phyloP scores from a whole-genome alignment of 2,888 invertebrate species.

The Hydrotaea cyrtoneurina region DNA sequence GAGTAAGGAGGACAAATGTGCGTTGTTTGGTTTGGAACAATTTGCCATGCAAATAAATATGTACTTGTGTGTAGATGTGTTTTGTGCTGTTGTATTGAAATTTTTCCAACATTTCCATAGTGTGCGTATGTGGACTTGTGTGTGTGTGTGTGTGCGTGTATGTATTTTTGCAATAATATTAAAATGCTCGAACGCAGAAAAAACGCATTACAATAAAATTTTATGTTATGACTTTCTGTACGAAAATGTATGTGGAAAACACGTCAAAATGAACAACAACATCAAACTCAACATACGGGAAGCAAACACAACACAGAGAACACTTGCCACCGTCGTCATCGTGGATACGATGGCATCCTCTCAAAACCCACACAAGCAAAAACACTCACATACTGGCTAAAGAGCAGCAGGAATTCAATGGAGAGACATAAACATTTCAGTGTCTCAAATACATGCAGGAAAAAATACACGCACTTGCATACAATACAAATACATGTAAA shows the following conservation, averaged over 20 bases:
- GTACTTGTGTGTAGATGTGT: background rate
- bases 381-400: background rate
- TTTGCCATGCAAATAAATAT: slow-evolving; percentile 13
- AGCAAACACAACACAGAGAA: background rate
- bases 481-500: slow-evolving; percentile 33
- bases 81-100: slow-evolving; percentile 38
- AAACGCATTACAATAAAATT: slow-evolving; percentile 79
- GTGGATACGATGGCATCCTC: background rate
- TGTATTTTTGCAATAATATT: slow-evolving; percentile 73
- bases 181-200: slow-evolving; percentile 78
- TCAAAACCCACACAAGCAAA: background rate
- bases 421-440: slow-evolving; percentile 31
- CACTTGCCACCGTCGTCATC: too few species aligned
- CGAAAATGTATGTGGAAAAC: slow-evolving; percentile 73
- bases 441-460: background rate
- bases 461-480: background rate
- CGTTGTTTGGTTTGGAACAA: slow-evolving; percentile 17
- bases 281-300: slow-evolving; percentile 38
- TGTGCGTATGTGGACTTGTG: slow-evolving; percentile 59
- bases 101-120: slow-evolving; percentile 7
- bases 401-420: slow-evolving; percentile 20
- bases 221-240: slow-evolving; percentile 74
- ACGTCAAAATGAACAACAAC: slow-evolving; percentile 72
- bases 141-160: slow-evolving; percentile 53
- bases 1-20: slow-evolving; percentile 13